Conservation (phyloP, 2,113 vertebrate species). For the Hirundichthys speculiger region DNA sequence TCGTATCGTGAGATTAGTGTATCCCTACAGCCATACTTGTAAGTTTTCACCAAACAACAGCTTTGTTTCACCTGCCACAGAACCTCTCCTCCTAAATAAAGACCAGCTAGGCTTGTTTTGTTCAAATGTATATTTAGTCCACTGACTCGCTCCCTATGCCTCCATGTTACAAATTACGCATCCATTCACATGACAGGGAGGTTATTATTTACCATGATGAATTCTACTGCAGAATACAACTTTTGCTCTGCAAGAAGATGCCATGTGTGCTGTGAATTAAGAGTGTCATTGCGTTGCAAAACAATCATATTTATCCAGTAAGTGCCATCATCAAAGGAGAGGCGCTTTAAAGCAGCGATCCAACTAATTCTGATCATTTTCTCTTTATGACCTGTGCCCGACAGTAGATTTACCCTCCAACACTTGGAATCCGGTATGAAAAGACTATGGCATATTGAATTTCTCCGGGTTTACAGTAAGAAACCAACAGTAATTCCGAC, state of each 20-base stretch:
- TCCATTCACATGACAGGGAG: constrained; percentile 28
- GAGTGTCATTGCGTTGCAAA: constrained; percentile 34
- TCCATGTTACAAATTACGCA: constrained; percentile 14
- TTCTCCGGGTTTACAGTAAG: constrained; percentile 47
- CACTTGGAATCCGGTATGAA: constrained; percentile 65
- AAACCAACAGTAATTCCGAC: constrained; percentile 56
- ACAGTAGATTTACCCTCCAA: constrained; percentile 64
- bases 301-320: constrained; percentile 38
- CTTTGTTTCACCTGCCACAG: constrained; percentile 6
- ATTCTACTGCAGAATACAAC: constrained; percentile 20
- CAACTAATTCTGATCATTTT: constrained; percentile 66
- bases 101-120: constrained; percentile 17
- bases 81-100: constrained; percentile 47
- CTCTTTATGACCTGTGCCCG: constrained; percentile 67
- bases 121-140: constrained; percentile 13
- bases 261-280: constrained; percentile 23
- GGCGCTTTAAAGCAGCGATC: constrained; percentile 43
- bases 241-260: constrained; percentile 21
- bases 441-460: constrained; percentile 51
- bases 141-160: constrained; percentile 14
- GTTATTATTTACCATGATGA: constrained; percentile 18
- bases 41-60: too few relatives aligned
- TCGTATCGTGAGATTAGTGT: too few relatives aligned
- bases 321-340: constrained; percentile 40
- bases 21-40: too few relatives aligned